Evolutionary conservation across 2,797 vertebrate genomes (phyloP).

Genomic region (Pipistrellus pygmaeus): DNA sequence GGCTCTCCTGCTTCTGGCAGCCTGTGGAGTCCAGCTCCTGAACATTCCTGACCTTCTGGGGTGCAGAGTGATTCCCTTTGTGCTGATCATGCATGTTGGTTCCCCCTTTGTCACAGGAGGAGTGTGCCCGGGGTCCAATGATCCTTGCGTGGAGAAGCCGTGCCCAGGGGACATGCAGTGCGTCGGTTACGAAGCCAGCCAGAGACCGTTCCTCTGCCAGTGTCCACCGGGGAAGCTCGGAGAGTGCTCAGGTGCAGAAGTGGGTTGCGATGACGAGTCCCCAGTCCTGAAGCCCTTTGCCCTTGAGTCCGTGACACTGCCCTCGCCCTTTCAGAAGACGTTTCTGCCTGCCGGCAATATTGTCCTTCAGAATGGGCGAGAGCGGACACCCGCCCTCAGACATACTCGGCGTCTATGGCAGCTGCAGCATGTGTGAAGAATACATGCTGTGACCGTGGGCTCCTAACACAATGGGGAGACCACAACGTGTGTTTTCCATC

Average conservation of each 20-base stretch:
- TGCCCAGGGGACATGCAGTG: slow-evolving; percentile 99
- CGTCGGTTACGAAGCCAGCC: slow-evolving; percentile 92
- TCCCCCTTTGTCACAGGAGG: slow-evolving; percentile 88
- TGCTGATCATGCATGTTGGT: slow-evolving; percentile 72
- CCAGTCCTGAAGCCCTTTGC: background rate
- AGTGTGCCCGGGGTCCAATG: slow-evolving; percentile 91
- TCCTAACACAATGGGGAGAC: background rate
- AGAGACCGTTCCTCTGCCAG: slow-evolving; percentile 95
- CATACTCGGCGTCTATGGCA: background rate
- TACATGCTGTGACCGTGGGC: background rate
- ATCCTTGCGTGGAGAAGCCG: slow-evolving; percentile 94
- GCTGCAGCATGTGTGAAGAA: background rate
- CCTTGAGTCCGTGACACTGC: slow-evolving; percentile 15
- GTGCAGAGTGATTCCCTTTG: background rate
- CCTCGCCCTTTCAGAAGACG: background rate
- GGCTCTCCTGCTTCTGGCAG: background rate
- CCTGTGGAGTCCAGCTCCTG: background rate
- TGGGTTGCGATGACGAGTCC: background rate
- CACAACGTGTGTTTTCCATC: background rate
- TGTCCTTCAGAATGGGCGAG: background rate
- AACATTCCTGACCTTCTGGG: background rate
- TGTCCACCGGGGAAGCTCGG: slow-evolving; percentile 97
- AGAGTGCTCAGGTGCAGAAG: slow-evolving; percentile 93
- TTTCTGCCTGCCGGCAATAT: background rate
- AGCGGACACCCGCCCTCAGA: background rate